Evolutionary conservation across 2,797 vertebrate species (phyloP), one percentile per base, ranked within the genome.

Genomic region (Anguilla anguilla): DNA sequence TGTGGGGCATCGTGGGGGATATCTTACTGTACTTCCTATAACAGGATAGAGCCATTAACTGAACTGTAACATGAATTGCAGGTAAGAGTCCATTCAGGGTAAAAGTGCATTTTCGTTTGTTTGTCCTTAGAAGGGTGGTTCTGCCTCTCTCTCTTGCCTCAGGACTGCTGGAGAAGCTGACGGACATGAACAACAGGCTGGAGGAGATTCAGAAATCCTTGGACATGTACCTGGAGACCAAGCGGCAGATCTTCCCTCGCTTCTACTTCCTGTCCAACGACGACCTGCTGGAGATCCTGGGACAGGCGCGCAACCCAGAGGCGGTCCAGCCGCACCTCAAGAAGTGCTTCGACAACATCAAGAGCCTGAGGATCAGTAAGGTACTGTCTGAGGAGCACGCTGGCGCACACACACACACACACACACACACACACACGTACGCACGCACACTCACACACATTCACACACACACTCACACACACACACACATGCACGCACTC

Each of bases 231-330:
- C 92, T 98, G 89, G 97, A 98, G 93, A 97, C 96, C 91, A 98
- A 98, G 92, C 94, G 97, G 10, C 97, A 98, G 81, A 92, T 97
- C 89, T 98, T 98, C 90, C 97, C 98, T 1, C 95, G 97, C 57
- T 98, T 98, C 93, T 98, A 97, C 93, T 98, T 98, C 93, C 89
- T 98, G 87, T 98, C 97, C 82, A 98, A 97, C 2, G 97, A 98
- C n/a, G 97, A 98, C 11, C 94, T 98, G 25, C 93, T 98, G 92
- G 97, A 98, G 94, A 97, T 98, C 90, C 93, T 98, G 89, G 98
- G 97, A 46, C 97, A 98, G 94, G 97, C 97, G 0, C 96, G 97
- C 51, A 97, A 97, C 91, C 97, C 97, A 0, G 94, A 96, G 0
- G 96, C 97, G 3, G 96, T 98, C 90, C 97, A 98, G 88, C 96